Evolutionary conservation across 2,113 vertebrate genomes (phyloP).

Genomic region (Gobiocypris rarus): DNA sequence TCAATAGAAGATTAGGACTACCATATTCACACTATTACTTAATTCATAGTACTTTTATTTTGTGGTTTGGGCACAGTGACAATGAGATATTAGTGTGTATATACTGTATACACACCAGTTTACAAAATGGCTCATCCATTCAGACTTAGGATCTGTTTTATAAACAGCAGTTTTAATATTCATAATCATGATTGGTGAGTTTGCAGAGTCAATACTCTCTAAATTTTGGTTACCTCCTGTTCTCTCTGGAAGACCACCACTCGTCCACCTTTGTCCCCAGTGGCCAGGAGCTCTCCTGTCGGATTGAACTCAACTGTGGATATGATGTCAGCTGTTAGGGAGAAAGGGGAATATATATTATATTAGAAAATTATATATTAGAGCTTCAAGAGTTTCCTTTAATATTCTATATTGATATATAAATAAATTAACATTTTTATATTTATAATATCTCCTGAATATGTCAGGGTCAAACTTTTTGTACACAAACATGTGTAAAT

Average conservation of each 20-base stretch:
- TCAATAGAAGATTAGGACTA: neutral
- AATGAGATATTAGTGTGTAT: neutral
- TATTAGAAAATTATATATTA: constrained; percentile 18
- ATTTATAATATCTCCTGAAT: too few relatives aligned
- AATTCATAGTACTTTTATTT: neutral
- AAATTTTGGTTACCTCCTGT: constrained; percentile 76
- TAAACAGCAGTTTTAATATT: neutral
- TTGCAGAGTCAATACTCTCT: neutral
- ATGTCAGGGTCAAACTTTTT: too few relatives aligned
- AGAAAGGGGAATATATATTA: neutral
- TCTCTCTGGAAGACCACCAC: constrained; percentile 89
- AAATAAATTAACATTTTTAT: too few relatives aligned
- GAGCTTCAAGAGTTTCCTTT: neutral
- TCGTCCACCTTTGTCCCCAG: constrained; percentile 87
- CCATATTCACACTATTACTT: neutral
- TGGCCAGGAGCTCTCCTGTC: constrained; percentile 86
- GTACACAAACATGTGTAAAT: too few relatives aligned
- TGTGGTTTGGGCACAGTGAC: neutral
- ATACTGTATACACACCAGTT: neutral
- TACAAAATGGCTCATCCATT: neutral
- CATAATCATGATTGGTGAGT: too few relatives aligned
- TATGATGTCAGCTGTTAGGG: constrained; percentile 80
- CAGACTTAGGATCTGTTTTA: neutral
- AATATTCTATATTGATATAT: neutral
- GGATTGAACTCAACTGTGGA: constrained; percentile 87